Conservation (phyloP, 1,140 invertebrate species). For the Drosophila nigromelanica region DNA sequence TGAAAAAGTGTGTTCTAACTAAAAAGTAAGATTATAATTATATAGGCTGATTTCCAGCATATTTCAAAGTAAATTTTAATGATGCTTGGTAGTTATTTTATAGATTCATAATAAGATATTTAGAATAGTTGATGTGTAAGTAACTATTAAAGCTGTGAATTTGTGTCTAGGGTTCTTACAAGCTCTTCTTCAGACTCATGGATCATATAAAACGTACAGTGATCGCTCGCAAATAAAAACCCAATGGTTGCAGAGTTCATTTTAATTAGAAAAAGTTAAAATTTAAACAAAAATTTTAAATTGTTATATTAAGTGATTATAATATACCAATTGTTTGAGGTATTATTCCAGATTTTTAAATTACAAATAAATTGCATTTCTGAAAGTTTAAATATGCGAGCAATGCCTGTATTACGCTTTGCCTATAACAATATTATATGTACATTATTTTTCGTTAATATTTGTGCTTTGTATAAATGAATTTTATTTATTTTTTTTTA, state of each 20-base stretch:
- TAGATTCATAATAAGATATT: conserved; percentile 4
- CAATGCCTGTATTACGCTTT: background rate
- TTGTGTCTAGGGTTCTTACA: too few relatives aligned
- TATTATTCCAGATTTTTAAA: too few relatives aligned
- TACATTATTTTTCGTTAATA: too few relatives aligned
- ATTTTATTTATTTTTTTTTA: background rate
- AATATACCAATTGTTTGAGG: too few relatives aligned
- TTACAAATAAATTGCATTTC: background rate
- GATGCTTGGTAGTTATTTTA: conserved; percentile 13
- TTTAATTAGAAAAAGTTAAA: too few relatives aligned
- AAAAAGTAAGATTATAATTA: background rate
- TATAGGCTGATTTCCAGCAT: background rate
- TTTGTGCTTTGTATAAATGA: background rate
- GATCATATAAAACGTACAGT: background rate
- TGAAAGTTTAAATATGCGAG: background rate
- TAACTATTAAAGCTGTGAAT: too few relatives aligned
- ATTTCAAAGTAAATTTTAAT: background rate
- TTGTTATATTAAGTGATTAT: too few relatives aligned
- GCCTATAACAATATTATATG: too few relatives aligned
- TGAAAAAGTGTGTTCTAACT: conserved; percentile 3
- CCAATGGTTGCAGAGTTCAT: too few relatives aligned
- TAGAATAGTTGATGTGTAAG: too few relatives aligned
- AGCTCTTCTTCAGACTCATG: background rate
- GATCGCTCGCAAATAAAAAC: background rate
- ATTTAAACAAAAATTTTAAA: too few relatives aligned